Conservation (phyloP, 1,140 invertebrate genomes). For the Camponotus floridanus region DNA sequence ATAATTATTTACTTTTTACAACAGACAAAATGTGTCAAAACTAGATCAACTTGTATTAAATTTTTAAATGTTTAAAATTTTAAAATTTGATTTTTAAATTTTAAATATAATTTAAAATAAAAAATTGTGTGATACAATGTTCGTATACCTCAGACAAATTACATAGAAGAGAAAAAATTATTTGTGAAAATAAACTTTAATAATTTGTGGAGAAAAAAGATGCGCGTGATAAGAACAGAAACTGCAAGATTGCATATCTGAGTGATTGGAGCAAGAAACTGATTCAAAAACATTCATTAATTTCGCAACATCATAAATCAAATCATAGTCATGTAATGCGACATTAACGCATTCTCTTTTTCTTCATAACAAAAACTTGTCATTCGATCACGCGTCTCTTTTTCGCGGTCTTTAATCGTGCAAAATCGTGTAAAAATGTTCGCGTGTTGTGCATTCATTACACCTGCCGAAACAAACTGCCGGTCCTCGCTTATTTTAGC, state of each 20-base stretch:
- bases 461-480: constrained; percentile 5
- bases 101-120: no score
- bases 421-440: neutral
- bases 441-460: constrained; percentile 1
- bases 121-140: no score
- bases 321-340: constrained; percentile 12
- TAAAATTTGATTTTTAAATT: no score
- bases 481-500: neutral
- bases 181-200: neutral
- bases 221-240: neutral
- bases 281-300: constrained; percentile 15
- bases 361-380: neutral
- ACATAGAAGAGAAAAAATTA: no score
- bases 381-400: neutral
- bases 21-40: no score
- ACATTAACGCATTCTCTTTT: neutral
- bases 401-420: neutral
- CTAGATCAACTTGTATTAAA: no score
- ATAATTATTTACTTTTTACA: no score
- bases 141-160: no score
- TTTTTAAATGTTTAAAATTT: no score
- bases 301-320: constrained; percentile 28
- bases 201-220: neutral
- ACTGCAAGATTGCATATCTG: neutral
- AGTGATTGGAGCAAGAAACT: neutral